Percentiles rank a stretch among this genome's conserved stretches.
phyloP scores from a whole-genome alignment of 2,888 invertebrate species.

The Ischnus inquisitorius region DNA sequence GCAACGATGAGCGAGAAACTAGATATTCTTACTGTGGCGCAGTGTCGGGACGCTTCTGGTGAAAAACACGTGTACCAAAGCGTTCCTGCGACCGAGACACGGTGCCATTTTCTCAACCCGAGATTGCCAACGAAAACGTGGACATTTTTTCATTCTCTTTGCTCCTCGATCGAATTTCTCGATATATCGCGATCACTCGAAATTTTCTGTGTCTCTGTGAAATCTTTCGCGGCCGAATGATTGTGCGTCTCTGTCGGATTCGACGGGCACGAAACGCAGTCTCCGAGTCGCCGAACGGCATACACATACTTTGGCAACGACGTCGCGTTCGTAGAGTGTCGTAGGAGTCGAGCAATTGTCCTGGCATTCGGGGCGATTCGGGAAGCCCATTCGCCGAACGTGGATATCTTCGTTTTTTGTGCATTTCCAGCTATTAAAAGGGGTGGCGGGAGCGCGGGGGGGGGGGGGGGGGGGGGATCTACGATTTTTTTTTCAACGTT shows the following conservation, averaged over 20 bases:
- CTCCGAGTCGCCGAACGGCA: neutral
- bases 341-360: constrained; percentile 19
- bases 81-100: constrained; percentile 71
- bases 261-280: constrained; percentile 6
- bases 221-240: neutral
- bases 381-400: constrained; percentile 28
- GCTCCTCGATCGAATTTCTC: neutral
- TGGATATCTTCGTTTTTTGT: constrained; percentile 29
- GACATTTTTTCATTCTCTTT: constrained; percentile 8
- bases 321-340: constrained; percentile 45
- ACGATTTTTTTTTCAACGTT: neutral
- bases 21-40: constrained; percentile 39
- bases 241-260: constrained; percentile 40
- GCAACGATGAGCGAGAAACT: constrained; percentile 35
- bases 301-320: constrained; percentile 34
- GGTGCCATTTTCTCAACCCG: constrained; percentile 76
- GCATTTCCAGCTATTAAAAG: neutral
- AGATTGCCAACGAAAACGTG: neutral
- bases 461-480: neutral
- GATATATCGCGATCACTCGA: neutral
- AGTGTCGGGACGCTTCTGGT: constrained; percentile 30
- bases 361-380: neutral
- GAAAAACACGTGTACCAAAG: constrained; percentile 68
- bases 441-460: neutral
- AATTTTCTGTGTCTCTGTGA: neutral